Evolutionary conservation across 2,113 vertebrate species (phyloP), one percentile per base, ranked within the genome.

Genomic region (Equus przewalskii): DNA sequence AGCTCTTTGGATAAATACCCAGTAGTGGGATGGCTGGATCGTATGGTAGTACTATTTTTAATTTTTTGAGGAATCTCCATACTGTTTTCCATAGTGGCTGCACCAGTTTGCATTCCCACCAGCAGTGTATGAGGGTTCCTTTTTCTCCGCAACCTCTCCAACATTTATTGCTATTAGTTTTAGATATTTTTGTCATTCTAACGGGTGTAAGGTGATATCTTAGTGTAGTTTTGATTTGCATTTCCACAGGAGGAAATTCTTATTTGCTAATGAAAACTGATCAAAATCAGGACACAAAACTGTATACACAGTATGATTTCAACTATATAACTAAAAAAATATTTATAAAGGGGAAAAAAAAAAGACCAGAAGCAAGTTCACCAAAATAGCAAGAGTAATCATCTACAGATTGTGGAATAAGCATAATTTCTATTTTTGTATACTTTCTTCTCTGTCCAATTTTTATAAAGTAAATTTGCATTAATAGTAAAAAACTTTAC

Each of bases 381-480:
- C 16, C n/a, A 33, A 90, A 83, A 91, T 36, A 93, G n/a, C 18
- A 83, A 54, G 2, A 79, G 33, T 36, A 78, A 95, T 41, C 78
- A 95, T 54, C 26, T 95, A 13, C 21, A 92, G 49, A 54, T 24
- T 30, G 30, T 69, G 19, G 56, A 89, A 60, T 79, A 83, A 90
- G 2, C 15, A 76, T 65, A 49, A 58, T 62, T 94, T 89, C 54
- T 22, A 92, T 67, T 96, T 81, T 69, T 36, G 7, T 10, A 82
- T 2, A 75, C 6, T 75, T 91, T 76, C 26, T 64, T 82, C 49
- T 60, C 75, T 84, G 84, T 91, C 22, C 15, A 91, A 88, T 12
- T 89, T 94, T 85, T 54, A 51, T 81, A 94, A 95, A 78, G 67
- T 73, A 95, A 64, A 89, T 22, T 21, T 94, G 22, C 36, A 89